phyloP scores from a whole-genome alignment of 2,113 vertebrate species.

The Tylochromis polylepis region DNA sequence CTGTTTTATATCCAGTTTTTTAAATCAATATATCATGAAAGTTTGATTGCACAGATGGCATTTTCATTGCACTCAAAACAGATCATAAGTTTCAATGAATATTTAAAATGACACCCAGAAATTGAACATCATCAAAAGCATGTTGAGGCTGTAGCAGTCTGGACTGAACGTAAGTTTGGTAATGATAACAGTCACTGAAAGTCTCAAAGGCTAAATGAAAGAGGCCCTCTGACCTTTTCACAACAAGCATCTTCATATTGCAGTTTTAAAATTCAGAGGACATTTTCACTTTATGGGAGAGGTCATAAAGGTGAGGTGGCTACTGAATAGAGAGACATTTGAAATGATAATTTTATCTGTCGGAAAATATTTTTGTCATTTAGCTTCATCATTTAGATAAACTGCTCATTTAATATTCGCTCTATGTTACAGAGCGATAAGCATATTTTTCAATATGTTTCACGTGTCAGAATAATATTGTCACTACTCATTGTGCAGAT shows the following conservation, averaged over 20 bases:
- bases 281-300: conserved; percentile 51
- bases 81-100: conserved; percentile 25
- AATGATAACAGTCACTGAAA: conserved; percentile 40
- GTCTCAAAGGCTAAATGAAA: conserved; percentile 54
- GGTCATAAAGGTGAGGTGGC: conserved; percentile 58
- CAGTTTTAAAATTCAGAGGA: conserved; percentile 65
- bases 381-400: conserved; percentile 58
- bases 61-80: conserved; percentile 43
- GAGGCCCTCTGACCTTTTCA: conserved; percentile 49
- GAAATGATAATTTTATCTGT: conserved; percentile 65
- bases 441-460: conserved; percentile 17
- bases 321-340: conserved; percentile 55
- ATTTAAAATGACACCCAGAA: conserved; percentile 13
- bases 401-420: conserved; percentile 51
- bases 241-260: conserved; percentile 41
- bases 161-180: conserved; percentile 29
- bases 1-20: conserved; percentile 22
- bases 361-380: conserved; percentile 53
- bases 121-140: conserved; percentile 20
- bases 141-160: background rate
- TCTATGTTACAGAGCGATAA: conserved; percentile 17
- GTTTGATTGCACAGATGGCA: conserved; percentile 51
- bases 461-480: conserved; percentile 6
- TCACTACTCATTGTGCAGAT: background rate
- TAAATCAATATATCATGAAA: conserved; percentile 54